Evolutionary conservation across 2,113 vertebrate genomes (phyloP).

Genomic region (Cricetomys ansorgei): DNA sequence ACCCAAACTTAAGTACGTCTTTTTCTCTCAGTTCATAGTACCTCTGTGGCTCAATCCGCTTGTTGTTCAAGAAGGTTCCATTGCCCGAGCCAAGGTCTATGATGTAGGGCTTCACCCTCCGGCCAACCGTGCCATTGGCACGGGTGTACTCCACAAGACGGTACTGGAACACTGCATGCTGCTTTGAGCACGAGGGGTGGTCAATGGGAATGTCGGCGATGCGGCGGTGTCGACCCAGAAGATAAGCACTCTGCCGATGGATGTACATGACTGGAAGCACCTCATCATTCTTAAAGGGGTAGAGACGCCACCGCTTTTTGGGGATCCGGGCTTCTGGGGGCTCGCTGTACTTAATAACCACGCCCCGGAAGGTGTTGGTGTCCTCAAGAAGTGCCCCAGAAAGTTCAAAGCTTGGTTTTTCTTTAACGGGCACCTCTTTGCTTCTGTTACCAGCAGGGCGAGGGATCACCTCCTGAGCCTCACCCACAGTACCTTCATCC

Average conservation of each 20-base stretch:
- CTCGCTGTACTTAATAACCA: conserved; percentile 98
- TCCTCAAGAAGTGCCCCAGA: conserved; percentile 97
- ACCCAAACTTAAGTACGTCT: conserved; percentile 98
- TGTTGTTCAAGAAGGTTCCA: conserved; percentile 98
- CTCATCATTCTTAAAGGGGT: conserved; percentile 98
- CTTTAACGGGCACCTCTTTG: conserved; percentile 86
- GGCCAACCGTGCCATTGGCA: conserved; percentile 91
- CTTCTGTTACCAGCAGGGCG: conserved; percentile 69
- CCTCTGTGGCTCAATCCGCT: conserved; percentile 96
- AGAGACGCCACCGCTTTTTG: conserved; percentile 97
- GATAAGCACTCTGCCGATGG: conserved; percentile 97
- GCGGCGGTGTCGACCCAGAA: conserved; percentile 94
- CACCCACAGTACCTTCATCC: conserved; percentile 55
- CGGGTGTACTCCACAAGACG: conserved; percentile 94
- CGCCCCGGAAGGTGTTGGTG: conserved; percentile 96
- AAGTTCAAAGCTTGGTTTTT: conserved; percentile 96
- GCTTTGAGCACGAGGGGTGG: conserved; percentile 98
- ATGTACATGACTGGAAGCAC: conserved; percentile 98
- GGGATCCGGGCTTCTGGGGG: conserved; percentile 97
- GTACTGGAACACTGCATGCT: conserved; percentile 98
- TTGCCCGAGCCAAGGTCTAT: conserved; percentile 98
- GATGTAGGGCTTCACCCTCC: conserved; percentile 96
- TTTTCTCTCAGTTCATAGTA: conserved; percentile 99
- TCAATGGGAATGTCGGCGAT: conserved; percentile 99
- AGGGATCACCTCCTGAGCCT: conserved; percentile 69